Conservation (phyloP, 53 echinoderm and acorn worm genomes). For the Mesocentrotus franciscanus region DNA sequence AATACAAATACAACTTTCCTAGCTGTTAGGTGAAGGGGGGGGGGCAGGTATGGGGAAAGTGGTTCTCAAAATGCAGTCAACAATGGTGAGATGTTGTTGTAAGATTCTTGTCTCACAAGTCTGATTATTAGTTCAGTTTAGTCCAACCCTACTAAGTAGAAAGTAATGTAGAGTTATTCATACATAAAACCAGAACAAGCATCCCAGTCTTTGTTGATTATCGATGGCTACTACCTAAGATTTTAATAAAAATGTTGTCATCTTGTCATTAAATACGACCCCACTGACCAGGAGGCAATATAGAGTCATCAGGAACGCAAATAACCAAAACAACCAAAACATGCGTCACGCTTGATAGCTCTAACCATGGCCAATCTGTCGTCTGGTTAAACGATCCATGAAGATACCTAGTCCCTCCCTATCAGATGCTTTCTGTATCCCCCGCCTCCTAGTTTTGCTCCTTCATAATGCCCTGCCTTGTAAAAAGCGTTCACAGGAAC, state of each 20-base stretch:
- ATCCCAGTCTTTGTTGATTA: too few species aligned
- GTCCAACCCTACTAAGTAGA: too few species aligned
- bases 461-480: background rate
- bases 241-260: background rate
- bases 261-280: background rate
- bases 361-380: slow-evolving; percentile 30
- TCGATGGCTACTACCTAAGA: background rate
- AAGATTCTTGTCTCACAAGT: too few species aligned
- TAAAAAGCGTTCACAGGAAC: background rate
- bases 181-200: too few species aligned
- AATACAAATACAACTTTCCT: slow-evolving; percentile 3
- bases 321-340: slow-evolving; percentile 59
- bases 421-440: background rate
- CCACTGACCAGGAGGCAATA: background rate
- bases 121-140: background rate
- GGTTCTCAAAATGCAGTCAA: too few species aligned
- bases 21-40: slow-evolving; percentile 22
- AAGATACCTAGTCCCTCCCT: background rate
- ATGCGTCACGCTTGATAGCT: slow-evolving; percentile 11
- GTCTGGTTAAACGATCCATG: slow-evolving; percentile 42
- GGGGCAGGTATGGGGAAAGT: background rate
- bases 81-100: background rate
- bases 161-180: too few species aligned
- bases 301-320: slow-evolving; percentile 44
- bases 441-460: background rate